A percentile compares a stretch with the other conserved stretches of the same genome.
Conservation (phyloP, 2,888 invertebrate genomes). For the Caenorhabditis sp. region DNA sequence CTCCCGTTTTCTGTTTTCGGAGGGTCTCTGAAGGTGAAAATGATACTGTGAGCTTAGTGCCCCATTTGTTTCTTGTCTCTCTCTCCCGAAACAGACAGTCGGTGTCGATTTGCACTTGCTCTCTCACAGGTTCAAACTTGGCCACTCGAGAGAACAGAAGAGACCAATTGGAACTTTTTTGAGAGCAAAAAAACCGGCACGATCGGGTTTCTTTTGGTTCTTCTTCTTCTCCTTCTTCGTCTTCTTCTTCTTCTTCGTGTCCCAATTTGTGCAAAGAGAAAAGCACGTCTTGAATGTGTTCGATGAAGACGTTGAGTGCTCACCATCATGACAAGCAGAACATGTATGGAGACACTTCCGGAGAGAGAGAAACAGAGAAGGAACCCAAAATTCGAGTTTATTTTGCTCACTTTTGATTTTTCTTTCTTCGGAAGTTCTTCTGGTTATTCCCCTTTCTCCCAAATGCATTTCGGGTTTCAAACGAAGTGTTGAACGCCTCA, state of each 20-base stretch:
- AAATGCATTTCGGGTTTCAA: no score
- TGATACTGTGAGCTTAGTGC: constrained; percentile 15
- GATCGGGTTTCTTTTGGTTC: no score
- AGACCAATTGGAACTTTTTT: constrained; percentile 48
- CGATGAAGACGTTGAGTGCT: no score
- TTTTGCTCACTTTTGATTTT: background rate
- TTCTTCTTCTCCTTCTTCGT: no score
- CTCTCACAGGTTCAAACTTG: constrained; percentile 23
- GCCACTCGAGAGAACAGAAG: constrained; percentile 19
- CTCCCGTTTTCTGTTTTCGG: background rate
- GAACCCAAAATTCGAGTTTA: background rate
- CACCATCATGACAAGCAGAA: background rate
- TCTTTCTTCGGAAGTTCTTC: no score
- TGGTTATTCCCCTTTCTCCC: no score
- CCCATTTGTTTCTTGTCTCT: constrained; percentile 31
- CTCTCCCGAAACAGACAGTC: no score
- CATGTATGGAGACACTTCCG: background rate
- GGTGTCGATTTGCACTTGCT: constrained; percentile 39
- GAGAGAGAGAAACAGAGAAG: background rate
- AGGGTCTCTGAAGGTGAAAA: constrained; percentile 7
- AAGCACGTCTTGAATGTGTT: no score
- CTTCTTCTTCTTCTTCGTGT: no score
- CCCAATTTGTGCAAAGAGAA: background rate
- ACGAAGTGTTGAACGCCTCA: no score
- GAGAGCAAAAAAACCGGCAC: no score